phyloP scores from a whole-genome alignment of 2,797 vertebrate genomes.

The Artibeus lituratus region DNA sequence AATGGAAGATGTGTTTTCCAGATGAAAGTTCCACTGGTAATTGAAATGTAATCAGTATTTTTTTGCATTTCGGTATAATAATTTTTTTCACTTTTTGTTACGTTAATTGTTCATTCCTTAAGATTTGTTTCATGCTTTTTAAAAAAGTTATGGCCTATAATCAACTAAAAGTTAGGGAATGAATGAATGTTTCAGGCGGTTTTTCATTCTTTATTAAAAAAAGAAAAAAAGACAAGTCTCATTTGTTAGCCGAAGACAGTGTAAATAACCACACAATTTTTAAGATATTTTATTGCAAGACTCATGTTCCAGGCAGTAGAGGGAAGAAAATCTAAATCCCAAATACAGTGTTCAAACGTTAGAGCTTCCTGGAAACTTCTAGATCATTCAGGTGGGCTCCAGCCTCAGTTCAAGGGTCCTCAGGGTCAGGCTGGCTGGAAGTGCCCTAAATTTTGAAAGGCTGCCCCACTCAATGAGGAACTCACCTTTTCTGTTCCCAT shows the following conservation, averaged over 20 bases:
- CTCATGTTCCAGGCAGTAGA: neutral
- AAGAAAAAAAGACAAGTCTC: neutral
- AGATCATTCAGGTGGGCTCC: neutral
- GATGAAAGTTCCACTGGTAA: conserved; percentile 51
- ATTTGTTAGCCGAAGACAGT: conserved; percentile 1
- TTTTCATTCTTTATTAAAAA: conserved; percentile 25
- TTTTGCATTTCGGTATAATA: conserved; percentile 7
- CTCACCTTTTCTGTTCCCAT: neutral
- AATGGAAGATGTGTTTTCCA: conserved; percentile 65
- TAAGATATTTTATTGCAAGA: conserved; percentile 19
- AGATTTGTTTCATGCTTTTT: conserved; percentile 44
- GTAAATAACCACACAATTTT: conserved; percentile 38
- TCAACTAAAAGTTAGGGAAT: conserved; percentile 28
- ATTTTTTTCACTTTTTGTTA: conserved; percentile 45
- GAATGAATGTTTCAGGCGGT: neutral
- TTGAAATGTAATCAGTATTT: conserved; percentile 63
- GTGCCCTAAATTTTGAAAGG: neutral
- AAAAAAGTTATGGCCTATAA: neutral
- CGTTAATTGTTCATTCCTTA: conserved; percentile 49
- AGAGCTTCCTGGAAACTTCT: neutral
- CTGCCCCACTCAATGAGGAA: no score
- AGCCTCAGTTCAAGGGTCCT: neutral
- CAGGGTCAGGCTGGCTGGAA: neutral
- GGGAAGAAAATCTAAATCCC: neutral
- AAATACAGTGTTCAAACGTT: neutral